These are phyloP conservation scores for Chaenogobius annularis DNA, from an alignment of 2,113 vertebrate species.

Conservation along the genomic window DNA sequence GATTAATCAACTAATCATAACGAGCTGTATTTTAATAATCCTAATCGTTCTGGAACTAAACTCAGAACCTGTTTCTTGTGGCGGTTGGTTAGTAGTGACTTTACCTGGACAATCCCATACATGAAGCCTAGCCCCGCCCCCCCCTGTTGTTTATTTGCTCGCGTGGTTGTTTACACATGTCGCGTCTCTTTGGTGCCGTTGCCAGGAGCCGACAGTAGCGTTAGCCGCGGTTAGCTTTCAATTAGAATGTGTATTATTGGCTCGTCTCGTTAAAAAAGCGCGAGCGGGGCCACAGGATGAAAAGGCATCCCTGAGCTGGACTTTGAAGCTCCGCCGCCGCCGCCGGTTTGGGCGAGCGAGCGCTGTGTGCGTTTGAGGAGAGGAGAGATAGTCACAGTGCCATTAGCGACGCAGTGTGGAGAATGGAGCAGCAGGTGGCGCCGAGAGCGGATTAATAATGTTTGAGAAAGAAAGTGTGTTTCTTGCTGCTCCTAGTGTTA, in stretches of 20 bases:
- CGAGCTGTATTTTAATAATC: too few species aligned
- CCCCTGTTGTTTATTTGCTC: conserved; percentile 31
- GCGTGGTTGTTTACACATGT: conserved; percentile 65
- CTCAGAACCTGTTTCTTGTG: too few species aligned
- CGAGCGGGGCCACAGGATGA: conserved; percentile 48
- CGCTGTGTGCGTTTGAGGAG: conserved; percentile 40
- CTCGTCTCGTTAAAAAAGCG: conserved; percentile 62
- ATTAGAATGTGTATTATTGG: conserved; percentile 71
- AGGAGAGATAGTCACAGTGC: conserved; percentile 67
- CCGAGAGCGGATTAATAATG: background rate
- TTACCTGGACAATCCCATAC: too few species aligned
- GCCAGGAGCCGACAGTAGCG: conserved; percentile 59
- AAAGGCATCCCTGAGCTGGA: conserved; percentile 62
- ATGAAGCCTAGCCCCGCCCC: conserved; percentile 11
- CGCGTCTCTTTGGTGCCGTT: conserved; percentile 50
- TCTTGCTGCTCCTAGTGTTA: background rate
- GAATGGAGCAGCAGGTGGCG: background rate
- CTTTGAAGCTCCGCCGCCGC: conserved; percentile 51
- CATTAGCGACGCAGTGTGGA: conserved; percentile 33
- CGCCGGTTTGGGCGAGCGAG: conserved; percentile 40
- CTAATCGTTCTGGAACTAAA: too few species aligned
- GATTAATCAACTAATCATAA: too few species aligned
- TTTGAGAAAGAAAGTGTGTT: background rate
- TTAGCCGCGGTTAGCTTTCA: conserved; percentile 69
- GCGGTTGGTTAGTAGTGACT: too few species aligned